Conservation (phyloP, 2,797 vertebrate species). For the Megalops cyprinoides region DNA sequence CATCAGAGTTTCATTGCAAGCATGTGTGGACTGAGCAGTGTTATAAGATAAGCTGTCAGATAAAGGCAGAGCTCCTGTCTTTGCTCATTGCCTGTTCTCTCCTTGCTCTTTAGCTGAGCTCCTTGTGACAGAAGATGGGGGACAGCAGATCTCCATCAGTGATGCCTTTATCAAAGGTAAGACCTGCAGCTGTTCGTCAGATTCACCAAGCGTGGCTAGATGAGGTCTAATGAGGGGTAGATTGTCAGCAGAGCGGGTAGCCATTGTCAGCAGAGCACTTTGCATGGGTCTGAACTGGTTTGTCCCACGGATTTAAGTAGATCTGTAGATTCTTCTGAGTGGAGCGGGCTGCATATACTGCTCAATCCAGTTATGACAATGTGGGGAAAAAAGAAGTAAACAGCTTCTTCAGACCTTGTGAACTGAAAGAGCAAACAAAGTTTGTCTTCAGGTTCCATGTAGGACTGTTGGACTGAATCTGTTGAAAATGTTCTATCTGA, state of each 20-base stretch:
- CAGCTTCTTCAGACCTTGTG: too few species aligned
- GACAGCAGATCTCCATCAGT: conserved; percentile 93
- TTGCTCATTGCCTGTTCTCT: background rate
- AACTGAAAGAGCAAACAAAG: too few species aligned
- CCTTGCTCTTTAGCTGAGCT: conserved; percentile 76
- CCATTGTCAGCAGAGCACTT: background rate
- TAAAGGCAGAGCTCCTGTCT: background rate
- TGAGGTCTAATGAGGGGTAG: too few species aligned
- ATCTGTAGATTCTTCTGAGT: background rate
- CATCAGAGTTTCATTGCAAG: too few species aligned
- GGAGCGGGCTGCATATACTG: too few species aligned
- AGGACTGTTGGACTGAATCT: too few species aligned
- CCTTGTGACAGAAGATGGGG: conserved; percentile 90
- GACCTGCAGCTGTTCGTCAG: conserved; percentile 39
- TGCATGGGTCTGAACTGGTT: background rate
- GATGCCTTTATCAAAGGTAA: conserved; percentile 99
- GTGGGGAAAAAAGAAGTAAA: too few species aligned
- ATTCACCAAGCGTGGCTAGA: too few species aligned
- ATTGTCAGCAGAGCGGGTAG: background rate
- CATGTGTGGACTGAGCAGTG: too few species aligned
- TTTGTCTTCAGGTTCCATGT: too few species aligned
- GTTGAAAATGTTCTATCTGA: background rate
- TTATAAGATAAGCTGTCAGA: background rate
- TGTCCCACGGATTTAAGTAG: background rate
- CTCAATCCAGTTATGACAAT: too few species aligned